Evolutionary conservation across 1,140 invertebrate species (phyloP).

Genomic region (Orchestia grillus): DNA sequence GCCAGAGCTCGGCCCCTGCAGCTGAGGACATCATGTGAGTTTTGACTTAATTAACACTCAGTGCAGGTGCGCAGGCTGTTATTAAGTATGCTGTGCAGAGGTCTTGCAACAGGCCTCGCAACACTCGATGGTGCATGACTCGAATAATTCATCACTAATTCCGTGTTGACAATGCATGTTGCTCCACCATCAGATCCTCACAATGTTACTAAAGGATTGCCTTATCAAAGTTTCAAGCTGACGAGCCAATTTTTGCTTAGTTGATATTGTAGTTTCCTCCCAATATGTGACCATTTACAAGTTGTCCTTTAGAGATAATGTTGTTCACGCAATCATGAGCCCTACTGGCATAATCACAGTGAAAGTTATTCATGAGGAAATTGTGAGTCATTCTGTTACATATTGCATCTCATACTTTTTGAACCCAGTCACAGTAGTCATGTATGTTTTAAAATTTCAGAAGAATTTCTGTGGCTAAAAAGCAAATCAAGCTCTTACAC

Average conservation of each 20-base stretch:
- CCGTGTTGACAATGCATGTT: not conserved
- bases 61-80: not conserved
- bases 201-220: not conserved
- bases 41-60: not conserved
- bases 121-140: not conserved
- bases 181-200: not conserved
- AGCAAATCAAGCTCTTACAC: not conserved
- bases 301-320: not conserved
- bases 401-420: not conserved
- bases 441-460: not conserved
- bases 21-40: not conserved
- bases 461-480: not conserved
- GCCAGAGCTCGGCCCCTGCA: too few relatives aligned
- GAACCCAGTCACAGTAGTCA: not conserved
- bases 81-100: not conserved
- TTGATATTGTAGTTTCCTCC: not conserved
- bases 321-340: not conserved
- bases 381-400: not conserved
- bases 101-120: conserved; percentile 20
- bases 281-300: not conserved
- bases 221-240: not conserved
- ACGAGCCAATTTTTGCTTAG: not conserved
- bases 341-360: not conserved
- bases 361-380: not conserved
- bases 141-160: not conserved